Evolutionary conservation across 2,113 vertebrate species (phyloP).

Genomic region (Brachirus orientalis): DNA sequence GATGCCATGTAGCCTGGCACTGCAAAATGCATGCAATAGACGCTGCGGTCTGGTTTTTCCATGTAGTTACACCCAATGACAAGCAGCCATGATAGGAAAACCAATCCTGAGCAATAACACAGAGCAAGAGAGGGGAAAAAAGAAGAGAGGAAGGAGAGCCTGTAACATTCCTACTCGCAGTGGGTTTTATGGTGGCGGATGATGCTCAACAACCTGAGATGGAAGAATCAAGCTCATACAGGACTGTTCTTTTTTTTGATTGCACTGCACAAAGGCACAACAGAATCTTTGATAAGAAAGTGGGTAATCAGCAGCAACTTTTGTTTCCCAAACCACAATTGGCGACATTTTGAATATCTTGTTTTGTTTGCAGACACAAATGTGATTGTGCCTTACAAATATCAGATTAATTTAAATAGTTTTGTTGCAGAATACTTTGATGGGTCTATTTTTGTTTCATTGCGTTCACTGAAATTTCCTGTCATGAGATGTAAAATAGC

Average conservation of each 20-base stretch:
- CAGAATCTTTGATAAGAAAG: too few relatives aligned
- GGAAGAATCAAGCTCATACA: conserved; percentile 13
- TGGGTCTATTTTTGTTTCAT: too few relatives aligned
- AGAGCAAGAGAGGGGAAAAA: conserved; percentile 24
- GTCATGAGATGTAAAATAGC: too few relatives aligned
- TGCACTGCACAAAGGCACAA: too few relatives aligned
- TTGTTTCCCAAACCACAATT: too few relatives aligned
- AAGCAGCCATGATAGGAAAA: conserved; percentile 55
- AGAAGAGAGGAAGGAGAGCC: conserved; percentile 21
- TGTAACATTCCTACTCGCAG: conserved; percentile 51
- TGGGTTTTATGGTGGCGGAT: conserved; percentile 31
- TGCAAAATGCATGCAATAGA: conserved; percentile 47
- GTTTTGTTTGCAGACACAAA: too few relatives aligned
- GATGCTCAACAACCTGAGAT: conserved; percentile 41
- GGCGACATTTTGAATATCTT: too few relatives aligned
- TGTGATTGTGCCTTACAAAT: too few relatives aligned
- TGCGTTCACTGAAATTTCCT: too few relatives aligned
- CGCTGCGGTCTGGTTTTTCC: conserved; percentile 49
- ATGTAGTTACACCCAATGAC: conserved; percentile 49
- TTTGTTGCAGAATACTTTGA: too few relatives aligned
- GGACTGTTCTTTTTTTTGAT: conserved; percentile 23
- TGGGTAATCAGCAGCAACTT: too few relatives aligned
- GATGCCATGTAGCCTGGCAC: conserved; percentile 33
- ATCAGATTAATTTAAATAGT: too few relatives aligned
- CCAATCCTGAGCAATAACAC: conserved; percentile 35